These are phyloP conservation scores for Achroia grisella DNA, from an alignment of 1,140 invertebrate genomes.

Conservation along the genomic window DNA sequence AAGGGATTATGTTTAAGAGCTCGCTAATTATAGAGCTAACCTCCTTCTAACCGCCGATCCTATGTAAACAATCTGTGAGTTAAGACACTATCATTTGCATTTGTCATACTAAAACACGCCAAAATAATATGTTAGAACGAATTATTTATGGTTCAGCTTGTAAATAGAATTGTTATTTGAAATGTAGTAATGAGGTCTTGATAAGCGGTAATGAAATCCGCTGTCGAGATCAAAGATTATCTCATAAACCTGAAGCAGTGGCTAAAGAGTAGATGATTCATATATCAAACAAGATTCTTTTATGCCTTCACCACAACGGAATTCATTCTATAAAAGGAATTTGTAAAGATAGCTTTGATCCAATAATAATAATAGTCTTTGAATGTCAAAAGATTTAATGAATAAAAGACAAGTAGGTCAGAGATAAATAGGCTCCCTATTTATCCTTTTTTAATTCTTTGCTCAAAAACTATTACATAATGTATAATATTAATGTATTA, in stretches of 20 bases:
- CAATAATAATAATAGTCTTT: not conserved
- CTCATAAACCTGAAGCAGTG: not conserved
- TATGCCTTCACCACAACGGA: too few relatives aligned
- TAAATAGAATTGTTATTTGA: too few relatives aligned
- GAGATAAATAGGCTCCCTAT: too few relatives aligned
- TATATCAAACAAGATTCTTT: not conserved
- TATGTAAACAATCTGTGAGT: slow-evolving; percentile 39
- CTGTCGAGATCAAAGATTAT: not conserved
- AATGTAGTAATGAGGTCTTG: too few relatives aligned
- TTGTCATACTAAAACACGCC: too few relatives aligned
- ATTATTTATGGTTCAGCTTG: too few relatives aligned
- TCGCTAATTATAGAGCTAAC: slow-evolving; percentile 42
- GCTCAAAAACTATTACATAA: too few relatives aligned
- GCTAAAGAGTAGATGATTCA: not conserved
- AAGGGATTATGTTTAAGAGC: slow-evolving; percentile 33
- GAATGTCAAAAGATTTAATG: not conserved
- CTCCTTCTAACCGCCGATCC: slow-evolving; percentile 32
- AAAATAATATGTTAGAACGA: too few relatives aligned
- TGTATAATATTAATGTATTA: too few relatives aligned
- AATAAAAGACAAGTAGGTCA: not conserved
- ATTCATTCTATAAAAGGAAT: too few relatives aligned
- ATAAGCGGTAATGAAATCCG: not conserved
- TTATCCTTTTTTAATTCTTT: too few relatives aligned
- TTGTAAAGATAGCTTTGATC: too few relatives aligned
- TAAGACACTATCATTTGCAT: slow-evolving; percentile 23